Base-by-base conservation (phyloP, 2,113 vertebrate species). In the Psittacus erithacus region DNA sequence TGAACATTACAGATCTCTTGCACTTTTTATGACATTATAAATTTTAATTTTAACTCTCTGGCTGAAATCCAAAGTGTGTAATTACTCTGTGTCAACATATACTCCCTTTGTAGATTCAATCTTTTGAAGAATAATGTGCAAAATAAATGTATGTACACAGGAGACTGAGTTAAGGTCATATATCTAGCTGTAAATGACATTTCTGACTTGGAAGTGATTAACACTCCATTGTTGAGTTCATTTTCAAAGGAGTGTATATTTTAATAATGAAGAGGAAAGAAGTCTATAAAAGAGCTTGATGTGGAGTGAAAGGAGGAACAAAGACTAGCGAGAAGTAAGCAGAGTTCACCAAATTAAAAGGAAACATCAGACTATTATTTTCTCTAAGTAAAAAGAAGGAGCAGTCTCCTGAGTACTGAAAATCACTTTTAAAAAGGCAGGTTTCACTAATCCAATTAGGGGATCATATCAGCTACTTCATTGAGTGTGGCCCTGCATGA, bases 141-240 rank as follows among this genome's bases (percentile, higher is more conserved):
- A 91, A 88, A 92, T 81, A 81, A 50, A 67, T 23, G 33, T 93
- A 78, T 70, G 81, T 75, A 83, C 60, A 78, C 77, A 91, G 60
- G 52, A 78, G 83, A 92, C 31, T 50, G 80, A 84, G 76, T 70
- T 84, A 79, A 78, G n/a, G 28, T 88, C 81, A 59, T 55, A 59
- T 41, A 90, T 80, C 41, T 41, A 90, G 44, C 27, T 65, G 27
- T 39, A 95, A 94, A 70, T 82, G 49, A 73, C 71, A 74, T 80
- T 90, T 90, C 49, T 90, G 92, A 77, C 79, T 90, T 77, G n/a
- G 47, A 70, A 94, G 65, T 60, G 35, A 83, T 92, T 92, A 96
- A 86, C 55, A 68, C n/a, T 60, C 43, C 28, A 59, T 67, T 92
- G 68, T 1, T 46, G 52, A 70, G 55, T 84, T 92, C 6, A 82